phyloP scores from a whole-genome alignment of 2,113 vertebrate genomes.

The Girardinichthys multiradiatus region DNA sequence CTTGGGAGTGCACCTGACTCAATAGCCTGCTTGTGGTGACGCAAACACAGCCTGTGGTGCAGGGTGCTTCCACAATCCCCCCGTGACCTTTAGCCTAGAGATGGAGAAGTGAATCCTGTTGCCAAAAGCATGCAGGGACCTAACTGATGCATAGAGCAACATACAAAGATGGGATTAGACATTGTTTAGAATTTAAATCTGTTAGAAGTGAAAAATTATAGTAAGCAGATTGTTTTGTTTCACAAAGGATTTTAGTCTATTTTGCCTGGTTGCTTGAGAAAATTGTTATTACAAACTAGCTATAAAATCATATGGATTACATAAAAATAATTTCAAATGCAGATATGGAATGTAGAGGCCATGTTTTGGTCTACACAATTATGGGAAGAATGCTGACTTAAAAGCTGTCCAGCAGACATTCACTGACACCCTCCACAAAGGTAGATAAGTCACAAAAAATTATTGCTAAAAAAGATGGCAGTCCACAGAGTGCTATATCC shows the following conservation, averaged over 20 bases:
- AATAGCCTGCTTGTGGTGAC: conserved; percentile 58
- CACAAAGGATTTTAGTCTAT: conserved; percentile 3
- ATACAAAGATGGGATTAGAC: conserved; percentile 19
- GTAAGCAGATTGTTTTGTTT: not conserved
- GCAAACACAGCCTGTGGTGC: conserved; percentile 63
- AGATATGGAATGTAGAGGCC: too few relatives aligned
- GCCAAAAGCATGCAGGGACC: conserved; percentile 19
- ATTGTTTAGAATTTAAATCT: conserved; percentile 5
- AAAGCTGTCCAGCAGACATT: too few relatives aligned
- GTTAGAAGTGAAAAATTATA: conserved; percentile 1
- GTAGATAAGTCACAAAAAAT: too few relatives aligned
- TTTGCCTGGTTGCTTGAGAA: not conserved
- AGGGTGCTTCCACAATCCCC: conserved; percentile 64
- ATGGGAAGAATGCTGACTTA: too few relatives aligned
- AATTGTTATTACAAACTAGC: not conserved
- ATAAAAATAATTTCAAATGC: too few relatives aligned
- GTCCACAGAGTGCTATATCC: too few relatives aligned
- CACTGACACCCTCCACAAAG: too few relatives aligned
- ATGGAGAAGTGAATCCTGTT: conserved; percentile 47
- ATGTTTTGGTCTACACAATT: too few relatives aligned
- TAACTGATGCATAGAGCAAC: conserved; percentile 14
- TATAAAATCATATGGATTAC: too few relatives aligned
- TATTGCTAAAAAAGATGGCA: too few relatives aligned
- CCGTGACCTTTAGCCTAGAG: conserved; percentile 67
- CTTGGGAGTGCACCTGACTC: conserved; percentile 76